Base-by-base conservation (phyloP, 2,888 invertebrate genomes). In the Phorcus lineatus region DNA sequence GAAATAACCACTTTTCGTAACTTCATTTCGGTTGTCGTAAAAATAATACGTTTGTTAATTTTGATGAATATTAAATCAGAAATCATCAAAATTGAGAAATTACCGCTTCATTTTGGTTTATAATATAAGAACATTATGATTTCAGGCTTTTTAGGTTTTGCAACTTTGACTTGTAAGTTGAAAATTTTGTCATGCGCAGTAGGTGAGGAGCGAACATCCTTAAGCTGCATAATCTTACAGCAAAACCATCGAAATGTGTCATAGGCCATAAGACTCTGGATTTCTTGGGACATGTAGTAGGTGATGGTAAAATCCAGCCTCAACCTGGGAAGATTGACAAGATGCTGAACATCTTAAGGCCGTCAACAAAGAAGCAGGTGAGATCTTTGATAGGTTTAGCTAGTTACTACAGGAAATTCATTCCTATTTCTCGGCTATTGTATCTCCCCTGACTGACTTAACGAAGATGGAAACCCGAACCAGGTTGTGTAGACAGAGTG, bases 361-460 rank as follows among this genome's bases (percentile, higher is more conserved):
- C 40, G 4, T 17, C 1, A 17, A 57, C 17, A 11, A 81, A 81
- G 47, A 78, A 47, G n/a, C 53, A 76, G 53, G 40, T 80, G 19
- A 19, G 80, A 24, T 62, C 80, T 17, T 75, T 81, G 36, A 11
- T 80, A 3, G 81, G 81, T 1, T 6, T 81, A 13, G 31, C 55
- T 2, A 53, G 74, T 19, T 81, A 80, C 55, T 81, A 81, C 53
- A 76, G 77, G 9, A 62, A 70, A 13, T 78, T 74, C 40, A 80
- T 80, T 24, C 81, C 81, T 2, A 53, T 11, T 81, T 55, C 77
- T 40, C 81, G 22, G 66, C 57, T 57, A 40, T 86, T 24, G 86
- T 80, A 4, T 47, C 75, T 16, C 87, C 86, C 0, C 74, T 86
- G 4, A 85, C 80, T 17, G 54, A 70, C 2, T 62, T 88, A 0